phyloP scores from a whole-genome alignment of 2,797 vertebrate genomes.

The Sebastes trivittatus region DNA sequence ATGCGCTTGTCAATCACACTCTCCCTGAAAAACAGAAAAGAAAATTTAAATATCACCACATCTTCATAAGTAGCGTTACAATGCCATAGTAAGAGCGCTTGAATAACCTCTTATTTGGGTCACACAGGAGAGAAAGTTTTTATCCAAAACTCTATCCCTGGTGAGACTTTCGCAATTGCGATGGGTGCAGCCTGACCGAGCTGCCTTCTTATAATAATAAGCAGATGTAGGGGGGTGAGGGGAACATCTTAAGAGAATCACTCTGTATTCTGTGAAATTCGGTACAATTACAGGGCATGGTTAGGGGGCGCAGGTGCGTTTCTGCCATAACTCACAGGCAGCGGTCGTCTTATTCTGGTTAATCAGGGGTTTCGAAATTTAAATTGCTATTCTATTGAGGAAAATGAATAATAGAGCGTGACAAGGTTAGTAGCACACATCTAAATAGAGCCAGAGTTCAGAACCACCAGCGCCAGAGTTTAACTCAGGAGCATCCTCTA shows the following conservation, averaged over 20 bases:
- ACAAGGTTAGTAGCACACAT: conserved; percentile 2
- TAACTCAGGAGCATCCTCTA: conserved; percentile 27
- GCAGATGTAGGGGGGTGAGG: background rate
- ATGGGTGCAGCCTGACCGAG: background rate
- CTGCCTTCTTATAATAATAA: background rate
- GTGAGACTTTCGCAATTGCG: background rate
- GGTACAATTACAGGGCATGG: background rate
- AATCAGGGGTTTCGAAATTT: conserved; percentile 23
- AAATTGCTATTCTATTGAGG: background rate
- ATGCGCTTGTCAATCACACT: conserved; percentile 93
- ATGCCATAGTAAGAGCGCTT: background rate
- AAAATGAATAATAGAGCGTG: conserved; percentile 12
- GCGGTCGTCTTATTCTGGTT: background rate
- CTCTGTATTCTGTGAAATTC: background rate
- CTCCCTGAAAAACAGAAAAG: conserved; percentile 81
- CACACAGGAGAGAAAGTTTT: background rate
- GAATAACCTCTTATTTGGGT: background rate
- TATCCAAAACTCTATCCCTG: background rate
- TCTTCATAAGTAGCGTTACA: background rate
- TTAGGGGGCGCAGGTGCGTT: background rate
- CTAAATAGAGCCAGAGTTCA: conserved; percentile 30
- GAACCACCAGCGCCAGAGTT: conserved; percentile 15
- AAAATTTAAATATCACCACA: background rate
- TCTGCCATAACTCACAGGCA: conserved; percentile 1
- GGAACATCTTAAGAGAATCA: background rate